A percentile compares a stretch with the other conserved stretches of the same genome.
phyloP scores from a whole-genome alignment of 1,140 invertebrate genomes.

The Drosophila sechellia region DNA sequence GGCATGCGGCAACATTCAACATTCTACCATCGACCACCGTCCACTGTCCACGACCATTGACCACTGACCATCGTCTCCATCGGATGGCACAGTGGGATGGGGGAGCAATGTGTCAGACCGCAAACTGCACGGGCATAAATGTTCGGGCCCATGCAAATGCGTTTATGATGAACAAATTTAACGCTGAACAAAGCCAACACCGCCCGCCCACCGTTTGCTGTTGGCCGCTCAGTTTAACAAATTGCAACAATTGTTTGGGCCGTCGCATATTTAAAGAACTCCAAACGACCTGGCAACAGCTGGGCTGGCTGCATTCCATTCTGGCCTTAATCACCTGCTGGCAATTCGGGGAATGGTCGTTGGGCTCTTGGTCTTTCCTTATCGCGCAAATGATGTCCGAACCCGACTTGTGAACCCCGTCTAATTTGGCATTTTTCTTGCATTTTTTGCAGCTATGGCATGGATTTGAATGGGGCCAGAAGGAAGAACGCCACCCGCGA shows the following conservation, averaged over 20 bases:
- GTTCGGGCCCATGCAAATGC: conserved; percentile 58
- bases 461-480: conserved; percentile 95
- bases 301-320: conserved; percentile 37
- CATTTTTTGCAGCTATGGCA: conserved; percentile 90
- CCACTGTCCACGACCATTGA: conserved; percentile 22
- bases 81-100: conserved; percentile 17
- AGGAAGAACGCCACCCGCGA: conserved; percentile 98
- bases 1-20: conserved; percentile 41
- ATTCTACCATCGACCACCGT: conserved; percentile 26
- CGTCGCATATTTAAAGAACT: conserved; percentile 46
- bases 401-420: conserved; percentile 5
- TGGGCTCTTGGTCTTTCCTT: conserved; percentile 11
- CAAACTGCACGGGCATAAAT: conserved; percentile 63
- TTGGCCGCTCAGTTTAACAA: conserved; percentile 36
- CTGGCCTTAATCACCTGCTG: conserved; percentile 58
- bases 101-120: conserved; percentile 62
- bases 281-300: conserved; percentile 50
- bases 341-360: conserved; percentile 31
- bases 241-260: conserved; percentile 55
- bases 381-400: conserved; percentile 13
- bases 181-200: conserved; percentile 50
- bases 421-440: conserved; percentile 11
- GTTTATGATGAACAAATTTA: conserved; percentile 81
- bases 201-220: conserved; percentile 16
- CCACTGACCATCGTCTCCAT: not conserved